Evolutionary conservation across 2,113 vertebrate genomes (phyloP).

Genomic region (Phyllostomus hastatus): DNA sequence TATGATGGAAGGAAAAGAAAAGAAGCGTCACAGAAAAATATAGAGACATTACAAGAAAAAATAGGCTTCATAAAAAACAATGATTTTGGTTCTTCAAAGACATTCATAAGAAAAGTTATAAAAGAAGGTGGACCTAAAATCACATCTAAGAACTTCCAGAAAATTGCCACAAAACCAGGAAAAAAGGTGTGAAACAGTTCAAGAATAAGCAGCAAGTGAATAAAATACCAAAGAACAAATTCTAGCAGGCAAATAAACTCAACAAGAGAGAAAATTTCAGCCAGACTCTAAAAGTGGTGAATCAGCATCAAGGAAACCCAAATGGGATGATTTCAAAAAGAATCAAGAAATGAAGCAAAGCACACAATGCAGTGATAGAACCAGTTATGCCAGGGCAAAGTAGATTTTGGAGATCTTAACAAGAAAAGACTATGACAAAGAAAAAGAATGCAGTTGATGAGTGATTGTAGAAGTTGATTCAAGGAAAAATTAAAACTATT

Average conservation of each 20-base stretch:
- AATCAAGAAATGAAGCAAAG: slow-evolving; percentile 89
- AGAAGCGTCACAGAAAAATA: neutral
- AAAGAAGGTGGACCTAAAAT: slow-evolving; percentile 69
- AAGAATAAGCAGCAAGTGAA: slow-evolving; percentile 76
- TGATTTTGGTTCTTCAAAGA: slow-evolving; percentile 69
- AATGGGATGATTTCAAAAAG: slow-evolving; percentile 88
- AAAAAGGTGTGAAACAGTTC: slow-evolving; percentile 75
- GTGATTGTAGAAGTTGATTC: neutral
- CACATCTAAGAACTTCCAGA: slow-evolving; percentile 77
- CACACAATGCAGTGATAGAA: slow-evolving; percentile 85
- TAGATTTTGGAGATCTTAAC: slow-evolving; percentile 90
- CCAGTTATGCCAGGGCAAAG: slow-evolving; percentile 88
- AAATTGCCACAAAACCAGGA: slow-evolving; percentile 72
- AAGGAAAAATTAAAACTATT: slow-evolving; percentile 67
- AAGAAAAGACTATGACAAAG: slow-evolving; percentile 53
- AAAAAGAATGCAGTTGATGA: neutral
- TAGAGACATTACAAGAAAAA: neutral
- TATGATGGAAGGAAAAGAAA: neutral
- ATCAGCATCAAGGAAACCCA: slow-evolving; percentile 85
- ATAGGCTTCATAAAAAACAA: neutral
- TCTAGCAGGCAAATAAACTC: slow-evolving; percentile 60
- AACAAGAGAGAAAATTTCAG: slow-evolving; percentile 75
- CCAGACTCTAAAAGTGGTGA: slow-evolving; percentile 67
- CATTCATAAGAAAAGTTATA: slow-evolving; percentile 46
- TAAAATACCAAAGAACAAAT: slow-evolving; percentile 73